Conservation (phyloP, 2,888 invertebrate species). For the Balanococcus diminutus region DNA sequence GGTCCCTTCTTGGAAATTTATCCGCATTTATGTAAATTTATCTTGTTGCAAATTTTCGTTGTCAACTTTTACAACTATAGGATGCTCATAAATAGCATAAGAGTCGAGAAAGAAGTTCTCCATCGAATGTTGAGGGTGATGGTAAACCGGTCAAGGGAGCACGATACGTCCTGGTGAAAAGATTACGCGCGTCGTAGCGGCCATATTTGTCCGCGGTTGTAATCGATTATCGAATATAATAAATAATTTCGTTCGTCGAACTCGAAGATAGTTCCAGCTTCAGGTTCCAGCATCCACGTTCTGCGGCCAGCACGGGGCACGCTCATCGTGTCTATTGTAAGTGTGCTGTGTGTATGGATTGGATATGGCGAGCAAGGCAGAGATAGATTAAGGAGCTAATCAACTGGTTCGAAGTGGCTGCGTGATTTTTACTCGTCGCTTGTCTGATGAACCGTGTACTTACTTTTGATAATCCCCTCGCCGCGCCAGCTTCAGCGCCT, state of each 20-base stretch:
- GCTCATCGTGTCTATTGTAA: slow-evolving; percentile 18
- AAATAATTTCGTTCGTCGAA: slow-evolving; percentile 14
- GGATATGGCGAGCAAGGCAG: neutral
- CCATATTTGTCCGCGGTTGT: neutral
- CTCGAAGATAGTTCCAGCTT: neutral
- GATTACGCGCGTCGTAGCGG: neutral
- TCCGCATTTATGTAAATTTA: neutral
- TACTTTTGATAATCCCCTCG: slow-evolving; percentile 17
- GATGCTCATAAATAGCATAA: neutral
- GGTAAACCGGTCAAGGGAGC: neutral
- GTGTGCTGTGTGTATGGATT: neutral
- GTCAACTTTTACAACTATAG: neutral
- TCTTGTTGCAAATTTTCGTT: neutral
- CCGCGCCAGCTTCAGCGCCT: neutral
- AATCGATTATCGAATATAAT: slow-evolving; percentile 23
- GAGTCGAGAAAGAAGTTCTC: too few relatives aligned
- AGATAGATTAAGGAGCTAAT: slow-evolving; percentile 39
- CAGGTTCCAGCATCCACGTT: slow-evolving; percentile 7
- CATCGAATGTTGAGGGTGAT: neutral
- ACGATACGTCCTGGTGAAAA: neutral
- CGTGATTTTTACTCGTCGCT: slow-evolving; percentile 19
- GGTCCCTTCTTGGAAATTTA: neutral
- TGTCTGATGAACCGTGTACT: slow-evolving; percentile 35
- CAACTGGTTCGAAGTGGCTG: slow-evolving; percentile 31
- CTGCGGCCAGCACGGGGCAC: slow-evolving; percentile 14